A percentile compares a stretch with the other conserved stretches of the same genome.
These are phyloP conservation scores for Glaucomys volans DNA, from an alignment of 2,113 vertebrate species.

Conservation along the genomic window DNA sequence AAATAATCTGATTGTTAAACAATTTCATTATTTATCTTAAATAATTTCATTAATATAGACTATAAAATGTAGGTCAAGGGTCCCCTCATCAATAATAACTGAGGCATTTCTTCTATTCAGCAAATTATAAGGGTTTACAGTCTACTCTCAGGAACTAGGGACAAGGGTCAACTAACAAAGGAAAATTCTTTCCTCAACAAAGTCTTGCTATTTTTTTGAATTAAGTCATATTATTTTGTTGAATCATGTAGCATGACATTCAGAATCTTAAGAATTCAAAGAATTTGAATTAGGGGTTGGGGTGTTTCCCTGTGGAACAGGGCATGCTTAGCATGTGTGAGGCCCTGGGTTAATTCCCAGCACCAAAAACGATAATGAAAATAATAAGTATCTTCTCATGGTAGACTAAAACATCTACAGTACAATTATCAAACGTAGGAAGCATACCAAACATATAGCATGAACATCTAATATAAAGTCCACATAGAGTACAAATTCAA, in stretches of 20 bases:
- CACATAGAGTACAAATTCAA: neutral
- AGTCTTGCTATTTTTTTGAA: neutral
- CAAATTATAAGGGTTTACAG: neutral
- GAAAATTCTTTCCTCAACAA: neutral
- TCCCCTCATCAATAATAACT: neutral
- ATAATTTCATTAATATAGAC: neutral
- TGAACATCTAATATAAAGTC: neutral
- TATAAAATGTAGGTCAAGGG: neutral
- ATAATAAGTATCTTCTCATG: neutral
- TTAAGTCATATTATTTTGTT: neutral
- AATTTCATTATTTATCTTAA: neutral
- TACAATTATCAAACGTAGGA: neutral
- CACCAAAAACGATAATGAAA: neutral
- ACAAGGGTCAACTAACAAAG: neutral
- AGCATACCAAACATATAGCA: neutral
- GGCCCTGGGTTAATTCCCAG: neutral
- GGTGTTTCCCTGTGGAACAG: neutral
- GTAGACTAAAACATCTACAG: neutral
- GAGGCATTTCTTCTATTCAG: neutral
- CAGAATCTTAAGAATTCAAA: neutral
- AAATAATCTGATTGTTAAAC: too few species aligned
- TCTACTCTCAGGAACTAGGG: neutral
- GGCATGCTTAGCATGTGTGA: neutral
- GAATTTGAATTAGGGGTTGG: neutral
- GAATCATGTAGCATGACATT: neutral